Conservation (phyloP, 2,113 vertebrate species). For the Callopanchax toddi region DNA sequence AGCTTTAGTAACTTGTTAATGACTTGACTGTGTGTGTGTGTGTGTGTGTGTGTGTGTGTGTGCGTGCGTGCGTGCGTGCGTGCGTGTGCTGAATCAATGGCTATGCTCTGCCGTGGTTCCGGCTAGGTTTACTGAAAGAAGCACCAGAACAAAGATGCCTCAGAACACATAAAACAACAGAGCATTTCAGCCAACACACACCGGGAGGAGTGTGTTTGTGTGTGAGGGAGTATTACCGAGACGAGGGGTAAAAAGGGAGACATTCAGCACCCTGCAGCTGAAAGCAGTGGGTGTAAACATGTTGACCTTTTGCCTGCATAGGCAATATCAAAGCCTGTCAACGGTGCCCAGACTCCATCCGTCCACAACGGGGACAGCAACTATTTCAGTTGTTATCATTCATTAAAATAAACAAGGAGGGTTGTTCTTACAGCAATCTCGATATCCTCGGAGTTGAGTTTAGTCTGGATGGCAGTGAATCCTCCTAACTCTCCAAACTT, state of each 20-base stretch:
- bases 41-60: too few species aligned
- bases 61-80: slow-evolving; percentile 1
- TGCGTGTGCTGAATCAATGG: slow-evolving; percentile 48
- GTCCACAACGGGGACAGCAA: background rate
- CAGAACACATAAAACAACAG: slow-evolving; percentile 66
- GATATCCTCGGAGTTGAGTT: slow-evolving; percentile 92
- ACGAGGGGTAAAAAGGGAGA: slow-evolving; percentile 32
- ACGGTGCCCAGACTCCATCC: background rate
- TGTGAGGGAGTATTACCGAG: slow-evolving; percentile 28
- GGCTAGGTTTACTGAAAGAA: slow-evolving; percentile 61
- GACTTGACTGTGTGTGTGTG: background rate
- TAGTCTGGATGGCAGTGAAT: slow-evolving; percentile 94
- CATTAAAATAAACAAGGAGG: background rate
- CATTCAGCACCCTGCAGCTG: slow-evolving; percentile 55
- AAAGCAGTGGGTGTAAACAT: slow-evolving; percentile 36
- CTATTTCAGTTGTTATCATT: slow-evolving; percentile 8
- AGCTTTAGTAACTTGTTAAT: slow-evolving; percentile 64
- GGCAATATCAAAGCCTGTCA: slow-evolving; percentile 11
- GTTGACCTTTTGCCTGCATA: slow-evolving; percentile 52
- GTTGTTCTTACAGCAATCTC: slow-evolving; percentile 91
- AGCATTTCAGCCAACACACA: slow-evolving; percentile 59
- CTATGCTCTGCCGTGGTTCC: slow-evolving; percentile 49
- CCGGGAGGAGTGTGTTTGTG: slow-evolving; percentile 41
- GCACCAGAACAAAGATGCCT: slow-evolving; percentile 67
- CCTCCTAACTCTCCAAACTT: slow-evolving; percentile 98